Base-by-base conservation (phyloP, 2,888 invertebrate genomes). In the Pycnomerus fuliginosus region DNA sequence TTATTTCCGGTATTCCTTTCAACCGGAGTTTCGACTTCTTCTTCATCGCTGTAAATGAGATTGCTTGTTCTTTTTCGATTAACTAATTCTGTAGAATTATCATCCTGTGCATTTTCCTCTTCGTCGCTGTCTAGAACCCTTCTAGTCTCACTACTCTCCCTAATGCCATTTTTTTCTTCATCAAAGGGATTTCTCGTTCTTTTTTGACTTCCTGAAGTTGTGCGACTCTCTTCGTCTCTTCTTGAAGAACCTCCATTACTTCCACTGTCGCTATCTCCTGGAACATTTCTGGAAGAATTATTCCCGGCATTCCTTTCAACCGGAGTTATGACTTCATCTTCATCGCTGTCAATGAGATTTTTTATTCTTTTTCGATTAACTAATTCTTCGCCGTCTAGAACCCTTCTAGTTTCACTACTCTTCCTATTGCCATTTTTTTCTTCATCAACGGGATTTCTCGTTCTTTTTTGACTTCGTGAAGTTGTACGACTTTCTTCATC, bases 41-140 rank as follows among this genome's bases (percentile, higher is more conserved):
- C n/a, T n/a, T n/a, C n/a, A n/a, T n/a, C n/a, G n/a, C n/a, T n/a
- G n/a, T n/a, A n/a, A n/a, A n/a, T n/a, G n/a, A n/a, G n/a, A 29
- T 48, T 33, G n/a, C 44, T 12, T 39, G 40, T 38, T 15, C 32
- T 47, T 23, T 44, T 44, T 28, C 59, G 61, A 42, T 55, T 62
- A 37, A 59, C 66, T 24, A 69, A 40, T 37, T 55, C 61, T 52
- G 64, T 60, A 45, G 67, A 65, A 38, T 74, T 71, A 41, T 77
- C 74, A 24, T 72, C 68, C 25, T 68, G 67, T 22, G 8, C 15
- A 20, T 12, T 16, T 27, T 38, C 48, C 36, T 49, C 44, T 16
- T 46, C 48, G 17, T 50, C 52, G 16, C 46, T 49, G 17, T 44
- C 49, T 22, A 52, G 24, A 16, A 53, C 20, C 3, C 35, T 25